phyloP scores from a whole-genome alignment of 1,140 invertebrate species.

The Sinonovacula constricta region DNA sequence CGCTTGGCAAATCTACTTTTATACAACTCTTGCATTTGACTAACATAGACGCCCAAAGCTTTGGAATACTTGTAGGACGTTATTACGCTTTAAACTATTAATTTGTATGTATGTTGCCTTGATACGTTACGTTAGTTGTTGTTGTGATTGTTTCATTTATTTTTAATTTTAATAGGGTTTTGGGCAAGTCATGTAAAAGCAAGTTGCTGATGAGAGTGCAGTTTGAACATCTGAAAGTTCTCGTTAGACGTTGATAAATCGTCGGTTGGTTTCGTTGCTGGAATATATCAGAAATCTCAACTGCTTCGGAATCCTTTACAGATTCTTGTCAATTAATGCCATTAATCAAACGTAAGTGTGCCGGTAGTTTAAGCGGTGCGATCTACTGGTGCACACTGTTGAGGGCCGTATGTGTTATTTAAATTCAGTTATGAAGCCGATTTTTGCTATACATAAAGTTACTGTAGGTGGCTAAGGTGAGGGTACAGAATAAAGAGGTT shows the following conservation, averaged over 20 bases:
- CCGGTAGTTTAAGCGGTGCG: no score
- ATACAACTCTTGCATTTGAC: background rate
- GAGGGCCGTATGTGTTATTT: no score
- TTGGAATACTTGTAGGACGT: background rate
- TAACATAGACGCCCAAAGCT: background rate
- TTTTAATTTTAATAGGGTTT: no score
- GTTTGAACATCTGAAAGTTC: no score
- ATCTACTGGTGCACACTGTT: no score
- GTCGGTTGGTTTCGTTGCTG: background rate
- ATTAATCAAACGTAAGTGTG: conserved; percentile 30
- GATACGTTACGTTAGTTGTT: background rate
- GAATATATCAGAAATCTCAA: conserved; percentile 1
- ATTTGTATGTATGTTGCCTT: background rate
- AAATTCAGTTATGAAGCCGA: no score
- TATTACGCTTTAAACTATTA: background rate
- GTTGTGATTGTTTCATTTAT: conserved; percentile 8
- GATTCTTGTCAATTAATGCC: conserved; percentile 38
- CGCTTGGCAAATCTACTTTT: conserved; percentile 15
- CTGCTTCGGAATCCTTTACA: conserved; percentile 2
- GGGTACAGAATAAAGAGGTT: no score
- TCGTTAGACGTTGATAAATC: no score
- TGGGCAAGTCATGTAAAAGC: no score
- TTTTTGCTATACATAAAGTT: no score
- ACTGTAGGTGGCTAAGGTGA: no score
- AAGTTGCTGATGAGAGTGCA: no score